Evolutionary conservation across 2,797 vertebrate genomes (phyloP).

Genomic region (Steatocranus sp.): DNA sequence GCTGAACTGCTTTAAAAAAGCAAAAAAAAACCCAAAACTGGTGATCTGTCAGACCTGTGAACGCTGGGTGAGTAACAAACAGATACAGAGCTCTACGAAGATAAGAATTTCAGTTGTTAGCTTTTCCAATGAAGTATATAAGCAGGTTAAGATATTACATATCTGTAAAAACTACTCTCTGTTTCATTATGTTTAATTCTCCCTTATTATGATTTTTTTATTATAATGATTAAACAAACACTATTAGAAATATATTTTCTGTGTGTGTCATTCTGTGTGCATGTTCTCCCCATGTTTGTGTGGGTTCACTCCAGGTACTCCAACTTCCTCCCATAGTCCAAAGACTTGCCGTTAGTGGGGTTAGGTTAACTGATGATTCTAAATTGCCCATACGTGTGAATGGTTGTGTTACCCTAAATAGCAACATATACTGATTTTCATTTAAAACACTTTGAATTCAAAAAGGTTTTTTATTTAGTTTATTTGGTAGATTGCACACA

Average conservation of each 20-base stretch:
- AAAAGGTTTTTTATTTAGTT: constrained; percentile 68
- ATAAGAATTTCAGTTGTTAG: background rate
- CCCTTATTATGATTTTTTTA: background rate
- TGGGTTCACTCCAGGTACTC: background rate
- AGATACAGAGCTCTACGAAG: background rate
- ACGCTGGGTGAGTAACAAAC: background rate
- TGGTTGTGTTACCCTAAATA: background rate
- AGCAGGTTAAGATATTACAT: background rate
- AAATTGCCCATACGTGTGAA: background rate
- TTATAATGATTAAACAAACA: background rate
- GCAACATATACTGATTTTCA: background rate
- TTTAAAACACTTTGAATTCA: background rate
- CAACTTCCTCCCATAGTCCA: background rate
- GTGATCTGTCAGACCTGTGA: background rate
- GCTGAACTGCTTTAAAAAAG: background rate
- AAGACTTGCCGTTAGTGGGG: background rate
- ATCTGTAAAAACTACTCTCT: background rate
- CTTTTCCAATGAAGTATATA: background rate
- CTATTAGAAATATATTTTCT: background rate
- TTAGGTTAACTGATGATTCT: background rate
- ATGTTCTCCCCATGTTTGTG: background rate
- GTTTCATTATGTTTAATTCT: background rate
- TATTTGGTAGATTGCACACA: constrained; percentile 70
- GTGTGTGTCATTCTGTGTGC: background rate
- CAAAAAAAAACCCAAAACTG: background rate